Percentiles rank a stretch among this genome's conserved stretches.
phyloP scores from a whole-genome alignment of 1,140 invertebrate species.

The Aphis gossypii region DNA sequence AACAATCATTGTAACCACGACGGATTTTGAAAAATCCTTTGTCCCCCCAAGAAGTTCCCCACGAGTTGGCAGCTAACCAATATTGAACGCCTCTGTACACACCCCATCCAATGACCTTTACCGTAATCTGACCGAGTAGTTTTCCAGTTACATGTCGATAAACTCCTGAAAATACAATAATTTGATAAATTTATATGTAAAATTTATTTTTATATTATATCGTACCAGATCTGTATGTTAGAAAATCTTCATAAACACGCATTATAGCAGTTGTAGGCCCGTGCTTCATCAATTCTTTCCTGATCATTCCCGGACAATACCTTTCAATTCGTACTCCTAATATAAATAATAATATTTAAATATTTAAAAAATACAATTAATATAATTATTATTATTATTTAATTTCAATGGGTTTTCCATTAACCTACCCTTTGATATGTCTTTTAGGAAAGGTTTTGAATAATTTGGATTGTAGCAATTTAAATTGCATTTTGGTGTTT shows the following conservation, averaged over 20 bases:
- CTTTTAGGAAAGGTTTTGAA: background rate
- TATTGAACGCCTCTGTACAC: conserved; percentile 61
- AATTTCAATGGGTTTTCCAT: background rate
- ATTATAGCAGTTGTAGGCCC: conserved; percentile 91
- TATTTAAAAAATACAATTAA: background rate
- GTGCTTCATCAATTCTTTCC: conserved; percentile 72
- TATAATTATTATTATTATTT: background rate
- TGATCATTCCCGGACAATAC: background rate
- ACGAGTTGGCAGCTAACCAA: conserved; percentile 67
- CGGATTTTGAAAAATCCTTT: conserved; percentile 68
- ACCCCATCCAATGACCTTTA: conserved; percentile 83
- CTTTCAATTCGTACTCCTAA: background rate
- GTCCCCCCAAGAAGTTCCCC: conserved; percentile 69
- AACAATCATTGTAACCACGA: conserved; percentile 75
- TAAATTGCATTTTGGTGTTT: conserved; percentile 26
- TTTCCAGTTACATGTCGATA: conserved; percentile 81
- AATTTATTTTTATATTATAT: background rate
- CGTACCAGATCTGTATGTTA: conserved; percentile 74
- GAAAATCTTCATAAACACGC: conserved; percentile 86
- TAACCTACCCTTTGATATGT: background rate
- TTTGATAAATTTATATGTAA: background rate
- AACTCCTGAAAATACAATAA: conserved; percentile 69
- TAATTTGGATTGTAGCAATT: conserved; percentile 44
- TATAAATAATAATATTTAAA: background rate
- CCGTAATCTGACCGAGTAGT: conserved; percentile 84